These are phyloP conservation scores for Andrena camellia DNA, from an alignment of 2,888 invertebrate species.

Conservation along the genomic window DNA sequence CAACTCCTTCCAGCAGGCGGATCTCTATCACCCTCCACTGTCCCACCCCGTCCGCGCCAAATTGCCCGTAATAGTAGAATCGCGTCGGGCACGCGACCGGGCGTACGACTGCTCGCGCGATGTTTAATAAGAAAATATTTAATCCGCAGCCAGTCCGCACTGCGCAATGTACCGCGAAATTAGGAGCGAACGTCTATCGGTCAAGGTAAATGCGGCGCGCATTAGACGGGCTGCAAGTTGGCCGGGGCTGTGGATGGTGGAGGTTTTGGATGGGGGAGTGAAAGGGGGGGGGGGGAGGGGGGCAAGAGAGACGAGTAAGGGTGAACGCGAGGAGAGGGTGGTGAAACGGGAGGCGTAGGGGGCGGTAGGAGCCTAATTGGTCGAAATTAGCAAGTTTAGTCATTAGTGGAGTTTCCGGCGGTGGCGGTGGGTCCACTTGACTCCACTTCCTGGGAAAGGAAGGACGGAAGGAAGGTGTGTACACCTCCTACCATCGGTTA, in stretches of 20 bases:
- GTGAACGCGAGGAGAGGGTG: slow-evolving; percentile 33
- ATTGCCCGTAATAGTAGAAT: slow-evolving; percentile 18
- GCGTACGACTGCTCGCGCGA: background rate
- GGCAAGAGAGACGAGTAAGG: slow-evolving; percentile 22
- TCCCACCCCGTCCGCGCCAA: slow-evolving; percentile 1
- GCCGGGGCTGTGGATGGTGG: slow-evolving; percentile 26
- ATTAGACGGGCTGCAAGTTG: slow-evolving; percentile 77
- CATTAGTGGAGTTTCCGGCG: slow-evolving; percentile 84
- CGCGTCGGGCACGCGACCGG: background rate
- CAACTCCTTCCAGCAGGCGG: background rate
- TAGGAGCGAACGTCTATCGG: slow-evolving; percentile 78
- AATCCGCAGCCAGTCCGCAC: slow-evolving; percentile 67
- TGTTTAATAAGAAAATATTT: slow-evolving; percentile 66
- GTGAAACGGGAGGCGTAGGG: slow-evolving; percentile 44
- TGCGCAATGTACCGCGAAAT: slow-evolving; percentile 75
- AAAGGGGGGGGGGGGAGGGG: slow-evolving; percentile 8
- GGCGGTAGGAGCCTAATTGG: slow-evolving; percentile 82
- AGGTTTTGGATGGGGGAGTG: background rate
- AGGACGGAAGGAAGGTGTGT: slow-evolving; percentile 77
- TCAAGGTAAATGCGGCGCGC: slow-evolving; percentile 82
- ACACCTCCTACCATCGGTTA: slow-evolving; percentile 68
- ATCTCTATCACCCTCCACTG: slow-evolving; percentile 6
- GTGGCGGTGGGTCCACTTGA: slow-evolving; percentile 81
- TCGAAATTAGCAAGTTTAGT: slow-evolving; percentile 85
- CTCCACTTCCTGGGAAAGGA: slow-evolving; percentile 80